Conservation (phyloP, 2,888 invertebrate species). For the Netelia inedita region DNA sequence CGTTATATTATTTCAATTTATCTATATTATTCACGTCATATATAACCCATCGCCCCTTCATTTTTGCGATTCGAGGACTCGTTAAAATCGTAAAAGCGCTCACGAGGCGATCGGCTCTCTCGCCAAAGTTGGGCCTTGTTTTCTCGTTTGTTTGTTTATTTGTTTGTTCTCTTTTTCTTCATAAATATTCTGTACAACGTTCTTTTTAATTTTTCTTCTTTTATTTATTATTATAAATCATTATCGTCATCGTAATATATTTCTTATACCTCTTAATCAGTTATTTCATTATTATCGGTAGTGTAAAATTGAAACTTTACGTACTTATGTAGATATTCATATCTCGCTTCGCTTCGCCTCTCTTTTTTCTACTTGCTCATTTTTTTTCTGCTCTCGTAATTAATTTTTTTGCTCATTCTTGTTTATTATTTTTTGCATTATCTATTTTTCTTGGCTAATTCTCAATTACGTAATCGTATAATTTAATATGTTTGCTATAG, state of each 20-base stretch:
- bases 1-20: conserved; percentile 54
- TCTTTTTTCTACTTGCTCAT: conserved; percentile 71
- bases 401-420: conserved; percentile 49
- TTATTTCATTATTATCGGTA: conserved; percentile 85
- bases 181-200: conserved; percentile 85
- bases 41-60: conserved; percentile 26
- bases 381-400: conserved; percentile 59
- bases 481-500: conserved; percentile 83
- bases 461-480: conserved; percentile 82
- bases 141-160: conserved; percentile 69
- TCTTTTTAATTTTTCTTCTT: conserved; percentile 64
- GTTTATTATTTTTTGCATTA: conserved; percentile 70
- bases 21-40: conserved; percentile 47
- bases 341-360: conserved; percentile 75
- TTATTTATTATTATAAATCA: conserved; percentile 83
- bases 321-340: conserved; percentile 83
- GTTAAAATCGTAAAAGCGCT: conserved; percentile 50
- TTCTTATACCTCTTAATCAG: conserved; percentile 82
- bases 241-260: conserved; percentile 73
- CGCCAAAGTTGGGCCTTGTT: conserved; percentile 80
- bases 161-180: conserved; percentile 78
- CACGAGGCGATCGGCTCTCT: conserved; percentile 78
- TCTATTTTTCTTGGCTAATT: conserved; percentile 77
- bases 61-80: conserved; percentile 40
- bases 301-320: conserved; percentile 85